Base-by-base conservation (phyloP, 2,113 vertebrate species). In the Larimichthys polyactis region DNA sequence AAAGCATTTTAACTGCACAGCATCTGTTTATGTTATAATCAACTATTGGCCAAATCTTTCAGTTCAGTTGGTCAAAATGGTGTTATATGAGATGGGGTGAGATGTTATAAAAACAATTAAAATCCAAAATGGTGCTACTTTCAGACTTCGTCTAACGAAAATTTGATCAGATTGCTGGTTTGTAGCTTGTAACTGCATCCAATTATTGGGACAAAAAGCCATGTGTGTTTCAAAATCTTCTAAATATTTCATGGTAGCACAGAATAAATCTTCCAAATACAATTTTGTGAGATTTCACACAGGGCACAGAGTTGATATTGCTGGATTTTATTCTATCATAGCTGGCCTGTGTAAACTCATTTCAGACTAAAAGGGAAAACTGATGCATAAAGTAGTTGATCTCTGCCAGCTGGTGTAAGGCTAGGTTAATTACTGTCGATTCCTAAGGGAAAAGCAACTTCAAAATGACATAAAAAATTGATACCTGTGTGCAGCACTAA, bases 401-500 rank as follows among this genome's bases (percentile, higher is more conserved):
- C 91, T 94, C 87, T 87, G 87, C 89, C 93, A 90, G 87, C 87
- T 85, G 85, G 80, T 74, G 75, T 75, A 70, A 81, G 84, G 84
- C 63, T 72, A 80, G 93, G 93, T 94, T 94, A 95, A 95, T 96
- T 94, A 92, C 89, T 79, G 78, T 82, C 44, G 66, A 89, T 85
- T 92, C 91, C 92, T 81, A 11, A 83, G 90, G 89, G 89, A 93
- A 87, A 88, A 86, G 84, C 72, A 20, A 90, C 85, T 82, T 83
- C 86, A 79, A 82, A 89, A 90, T 90, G 87, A 74, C 81, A 80
- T 87, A 75, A 86, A 94, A 94, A 95, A 95, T 94, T 87, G 90
- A 95, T 94, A 95, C 91, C 94, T 94, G 90, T 90, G 91, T 87
- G 84, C 63, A 73, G 82, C 76, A 74, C 88, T 94, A 94, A 95